These are phyloP conservation scores for Altica lythri DNA, from an alignment of 2,888 invertebrate species.

Conservation along the genomic window DNA sequence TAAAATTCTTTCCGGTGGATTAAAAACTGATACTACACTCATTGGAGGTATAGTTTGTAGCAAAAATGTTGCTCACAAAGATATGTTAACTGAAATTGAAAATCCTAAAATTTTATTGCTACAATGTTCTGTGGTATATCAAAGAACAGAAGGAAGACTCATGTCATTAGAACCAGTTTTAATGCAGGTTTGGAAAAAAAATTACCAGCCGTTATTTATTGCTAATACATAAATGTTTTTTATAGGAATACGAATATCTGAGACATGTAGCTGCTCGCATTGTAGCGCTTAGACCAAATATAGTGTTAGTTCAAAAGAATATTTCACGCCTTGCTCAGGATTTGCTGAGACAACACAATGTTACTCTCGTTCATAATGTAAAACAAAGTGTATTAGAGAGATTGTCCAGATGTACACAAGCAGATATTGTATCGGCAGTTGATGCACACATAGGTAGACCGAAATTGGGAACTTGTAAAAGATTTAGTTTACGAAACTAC, in stretches of 20 bases:
- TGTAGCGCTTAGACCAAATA: conserved; percentile 78
- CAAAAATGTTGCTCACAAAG: conserved; percentile 93
- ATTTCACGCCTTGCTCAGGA: conserved; percentile 87
- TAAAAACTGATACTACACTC: conserved; percentile 70
- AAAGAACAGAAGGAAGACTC: conserved; percentile 90
- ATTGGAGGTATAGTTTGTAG: conserved; percentile 90
- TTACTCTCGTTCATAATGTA: conserved; percentile 88
- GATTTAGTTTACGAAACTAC: conserved; percentile 74
- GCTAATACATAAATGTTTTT: conserved; percentile 2
- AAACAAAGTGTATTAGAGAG: conserved; percentile 81
- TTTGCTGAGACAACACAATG: conserved; percentile 74
- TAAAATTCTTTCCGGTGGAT: conserved; percentile 87
- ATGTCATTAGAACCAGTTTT: conserved; percentile 93
- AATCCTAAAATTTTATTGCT: conserved; percentile 86
- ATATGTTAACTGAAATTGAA: conserved; percentile 77
- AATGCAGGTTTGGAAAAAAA: conserved; percentile 69
- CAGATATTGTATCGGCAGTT: conserved; percentile 83
- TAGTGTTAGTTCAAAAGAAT: conserved; percentile 88
- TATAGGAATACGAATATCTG: conserved; percentile 82
- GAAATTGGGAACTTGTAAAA: conserved; percentile 80
- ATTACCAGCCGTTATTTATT: conserved; percentile 1
- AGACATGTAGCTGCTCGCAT: conserved; percentile 86
- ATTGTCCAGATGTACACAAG: conserved; percentile 77
- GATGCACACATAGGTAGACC: conserved; percentile 86
- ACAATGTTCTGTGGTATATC: conserved; percentile 91